Evolutionary conservation across 2,797 vertebrate species (phyloP).

Genomic region (Premnoplex brunnescens): DNA sequence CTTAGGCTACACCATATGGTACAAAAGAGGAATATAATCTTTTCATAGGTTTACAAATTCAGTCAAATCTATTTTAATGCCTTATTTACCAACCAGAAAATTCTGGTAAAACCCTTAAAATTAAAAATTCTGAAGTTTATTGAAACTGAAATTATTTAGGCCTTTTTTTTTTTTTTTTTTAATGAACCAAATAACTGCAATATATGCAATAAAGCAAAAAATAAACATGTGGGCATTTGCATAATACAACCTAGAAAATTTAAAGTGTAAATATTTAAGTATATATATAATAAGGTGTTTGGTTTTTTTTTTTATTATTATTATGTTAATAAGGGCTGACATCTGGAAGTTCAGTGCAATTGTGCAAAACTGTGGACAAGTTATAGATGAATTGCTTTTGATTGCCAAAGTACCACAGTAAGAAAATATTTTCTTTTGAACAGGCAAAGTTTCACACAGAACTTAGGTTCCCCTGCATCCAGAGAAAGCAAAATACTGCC

Average conservation of each 20-base stretch:
- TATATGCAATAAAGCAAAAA: neutral
- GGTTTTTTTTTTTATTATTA: neutral
- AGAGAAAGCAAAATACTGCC: neutral
- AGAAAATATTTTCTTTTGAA: neutral
- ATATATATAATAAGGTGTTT: neutral
- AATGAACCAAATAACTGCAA: neutral
- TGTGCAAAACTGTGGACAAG: neutral
- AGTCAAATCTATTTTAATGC: neutral
- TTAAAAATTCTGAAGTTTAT: neutral
- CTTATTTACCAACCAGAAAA: neutral
- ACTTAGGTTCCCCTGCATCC: neutral
- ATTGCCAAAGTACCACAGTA: neutral
- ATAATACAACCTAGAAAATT: neutral
- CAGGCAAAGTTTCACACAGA: neutral
- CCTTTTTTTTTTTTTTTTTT: neutral
- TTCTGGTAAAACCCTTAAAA: neutral
- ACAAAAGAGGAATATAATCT: neutral
- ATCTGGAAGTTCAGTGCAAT: neutral
- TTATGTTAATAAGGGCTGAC: neutral
- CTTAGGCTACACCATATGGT: neutral
- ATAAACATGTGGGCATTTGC: neutral
- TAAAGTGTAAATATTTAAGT: neutral
- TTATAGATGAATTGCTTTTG: neutral
- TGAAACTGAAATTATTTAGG: neutral
- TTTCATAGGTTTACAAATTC: neutral